Evolutionary conservation across 2,888 invertebrate genomes (phyloP), one percentile per base, ranked within the genome.

Genomic region (Spilarctia lutea): DNA sequence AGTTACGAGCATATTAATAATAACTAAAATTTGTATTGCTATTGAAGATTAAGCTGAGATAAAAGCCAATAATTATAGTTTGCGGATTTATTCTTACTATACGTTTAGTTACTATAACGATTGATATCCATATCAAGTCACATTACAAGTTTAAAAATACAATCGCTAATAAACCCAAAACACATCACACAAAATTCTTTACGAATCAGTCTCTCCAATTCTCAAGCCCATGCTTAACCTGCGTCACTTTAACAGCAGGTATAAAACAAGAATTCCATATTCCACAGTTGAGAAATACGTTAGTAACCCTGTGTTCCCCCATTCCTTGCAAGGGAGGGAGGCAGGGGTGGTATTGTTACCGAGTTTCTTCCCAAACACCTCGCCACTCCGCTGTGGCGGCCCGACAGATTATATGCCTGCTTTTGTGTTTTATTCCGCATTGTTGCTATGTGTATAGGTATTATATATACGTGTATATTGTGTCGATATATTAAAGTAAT

Each of bases 341-440:
- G 45, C 68, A 71, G 75, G 68, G 79, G 82, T 75, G 66, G 81
- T 81, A 86, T 88, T 89, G 87, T 89, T 88, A 83, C 85, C 79
- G 82, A 86, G 85, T 88, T 87, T 88, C 86, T 86, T 86, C 82
- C 84, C 81, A 83, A 91, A 88, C 90, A 89, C 89, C 89, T 90
- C 85, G 79, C 79, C 78, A 70, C 70, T 79, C 80, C 78, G 84
- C 84, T 88, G 83, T 85, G 87, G 87, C 83, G 88, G 86, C 83
- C 80, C 79, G 79, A 84, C 80, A 84, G 87, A 88, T 89, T 88
- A 89, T 89, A 86, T 85, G 81, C 81, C 81, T 81, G 66, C 82
- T 83, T 87, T 87, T 87, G 86, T 89, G 80, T 82, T 86, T 86
- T 88, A 81, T 86, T 80, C 73, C 68, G 69, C 69, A 63, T 60